Percentiles rank a stretch among this genome's conserved stretches.
phyloP scores from a whole-genome alignment of 2,113 vertebrate genomes.

The Nasalis larvatus region DNA sequence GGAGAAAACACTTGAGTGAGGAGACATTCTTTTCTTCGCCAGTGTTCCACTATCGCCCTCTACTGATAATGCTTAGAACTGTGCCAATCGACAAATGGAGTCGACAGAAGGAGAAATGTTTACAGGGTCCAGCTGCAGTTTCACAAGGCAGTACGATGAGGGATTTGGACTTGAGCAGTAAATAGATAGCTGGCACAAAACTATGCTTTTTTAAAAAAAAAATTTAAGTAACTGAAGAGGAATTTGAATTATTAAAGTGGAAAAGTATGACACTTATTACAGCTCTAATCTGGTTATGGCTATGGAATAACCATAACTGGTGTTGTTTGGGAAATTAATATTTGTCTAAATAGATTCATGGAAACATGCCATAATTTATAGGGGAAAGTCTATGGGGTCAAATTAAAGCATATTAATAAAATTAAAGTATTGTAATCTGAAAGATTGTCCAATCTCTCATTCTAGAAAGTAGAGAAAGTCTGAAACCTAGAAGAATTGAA shows the following conservation, averaged over 20 bases:
- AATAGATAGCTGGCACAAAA: not conserved
- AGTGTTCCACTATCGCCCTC: not conserved
- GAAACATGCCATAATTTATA: not conserved
- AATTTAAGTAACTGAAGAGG: not conserved
- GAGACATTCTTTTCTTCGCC: not conserved
- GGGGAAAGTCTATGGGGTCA: not conserved
- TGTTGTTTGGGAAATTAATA: not conserved
- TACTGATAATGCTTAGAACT: not conserved
- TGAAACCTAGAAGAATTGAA: not conserved
- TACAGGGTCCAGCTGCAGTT: not conserved
- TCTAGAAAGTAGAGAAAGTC: not conserved
- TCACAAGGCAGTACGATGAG: not conserved
- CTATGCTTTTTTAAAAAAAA: not conserved
- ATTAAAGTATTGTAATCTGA: not conserved
- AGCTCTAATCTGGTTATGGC: not conserved
- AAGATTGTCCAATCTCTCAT: not conserved
- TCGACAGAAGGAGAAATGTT: not conserved
- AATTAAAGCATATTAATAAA: constrained; percentile 23
- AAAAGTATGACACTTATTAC: not conserved
- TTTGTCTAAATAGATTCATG: not conserved
- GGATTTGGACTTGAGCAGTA: not conserved
- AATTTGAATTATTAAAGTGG: constrained; percentile 7
- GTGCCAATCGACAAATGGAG: too few relatives aligned
- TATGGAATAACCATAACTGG: not conserved
- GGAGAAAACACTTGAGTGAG: not conserved